phyloP scores from a whole-genome alignment of 2,888 invertebrate species.

The Dexiosoma caninum region DNA sequence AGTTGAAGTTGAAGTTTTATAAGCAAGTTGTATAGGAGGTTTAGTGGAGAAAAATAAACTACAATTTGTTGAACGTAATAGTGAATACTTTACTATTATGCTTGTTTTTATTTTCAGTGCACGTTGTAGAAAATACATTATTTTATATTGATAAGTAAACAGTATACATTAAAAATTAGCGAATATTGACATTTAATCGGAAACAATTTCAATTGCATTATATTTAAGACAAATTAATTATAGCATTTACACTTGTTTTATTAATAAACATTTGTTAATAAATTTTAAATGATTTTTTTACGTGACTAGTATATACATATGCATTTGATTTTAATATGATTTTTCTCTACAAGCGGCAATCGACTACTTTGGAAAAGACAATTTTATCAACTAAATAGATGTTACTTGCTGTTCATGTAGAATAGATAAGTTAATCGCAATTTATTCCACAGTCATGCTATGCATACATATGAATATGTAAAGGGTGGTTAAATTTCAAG shows the following conservation, averaged over 20 bases:
- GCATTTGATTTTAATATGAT: slow-evolving; percentile 12
- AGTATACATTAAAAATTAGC: too few species aligned
- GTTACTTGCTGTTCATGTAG: background rate
- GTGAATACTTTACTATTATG: slow-evolving; percentile 29
- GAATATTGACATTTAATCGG: too few species aligned
- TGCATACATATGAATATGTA: background rate
- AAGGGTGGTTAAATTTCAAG: too few species aligned
- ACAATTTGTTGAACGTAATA: slow-evolving; percentile 17
- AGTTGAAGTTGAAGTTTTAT: slow-evolving; percentile 13
- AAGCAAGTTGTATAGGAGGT: slow-evolving; percentile 22
- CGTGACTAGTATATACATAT: background rate
- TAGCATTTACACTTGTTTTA: background rate
- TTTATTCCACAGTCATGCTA: too few species aligned
- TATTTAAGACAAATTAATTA: background rate
- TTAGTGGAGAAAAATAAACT: slow-evolving; percentile 25
- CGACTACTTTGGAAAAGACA: slow-evolving; percentile 12
- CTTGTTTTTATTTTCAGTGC: slow-evolving; percentile 30
- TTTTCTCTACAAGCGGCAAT: background rate
- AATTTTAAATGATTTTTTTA: background rate
- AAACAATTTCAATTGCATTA: too few species aligned
- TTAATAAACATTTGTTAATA: slow-evolving; percentile 25
- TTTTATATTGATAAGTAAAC: too few species aligned
- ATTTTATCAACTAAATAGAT: slow-evolving; percentile 31
- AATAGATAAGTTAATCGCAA: background rate
- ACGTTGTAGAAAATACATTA: slow-evolving; percentile 51